Evolutionary conservation across 2,113 vertebrate genomes (phyloP), one percentile per base, ranked within the genome.

Genomic region (Callaeas wilsoni): DNA sequence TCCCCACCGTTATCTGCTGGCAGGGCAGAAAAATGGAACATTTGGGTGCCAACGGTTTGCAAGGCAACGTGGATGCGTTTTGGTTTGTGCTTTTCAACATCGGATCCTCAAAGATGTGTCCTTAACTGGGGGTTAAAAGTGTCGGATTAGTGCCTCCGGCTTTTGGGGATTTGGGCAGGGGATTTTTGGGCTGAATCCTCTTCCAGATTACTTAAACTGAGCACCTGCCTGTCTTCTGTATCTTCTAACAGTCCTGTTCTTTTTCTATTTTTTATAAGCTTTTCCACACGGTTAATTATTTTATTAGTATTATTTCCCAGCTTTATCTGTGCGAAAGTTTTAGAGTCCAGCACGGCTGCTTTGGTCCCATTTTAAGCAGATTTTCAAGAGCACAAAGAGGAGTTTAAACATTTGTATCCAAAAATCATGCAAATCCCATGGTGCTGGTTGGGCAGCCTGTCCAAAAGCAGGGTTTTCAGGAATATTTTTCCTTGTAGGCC

Each of bases 1-100:
- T 97, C 92, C 91, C 62, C 77, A 46, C 87, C 87, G 49, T 97
- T 97, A 94, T 79, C 90, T 76, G 93, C 94, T 79, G 94, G 79
- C 71, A 60, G 53, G 75, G 92, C 21, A 95, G 96, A 94, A 95
- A 85, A 97, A 90, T 95, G 75, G 96, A 95, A 53, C 85, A 60
- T 90, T 85, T 64, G 64, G 46, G 93, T 13, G 22, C 68, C 73
- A 89, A 50, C 2, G 60, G 94, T 91, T 67, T 27, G 46, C 39
- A 19, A 81, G 46, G 80, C 19, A 80, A 39, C 16, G 53, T 21
- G 47, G 80, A 44, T 52, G 44, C 1, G 2, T 69, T 91, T 62
- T 41, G 15, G 22, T 69, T 64, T 15, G 25, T 79, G 44, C 41
- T 94, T 92, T 87, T 87, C 69, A 86, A 70, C 60, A 67, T 56